A percentile compares a stretch with the other conserved stretches of the same genome.
Evolutionary conservation across 2,888 invertebrate genomes (phyloP).

Genomic region (Plagiodera versicolora): DNA sequence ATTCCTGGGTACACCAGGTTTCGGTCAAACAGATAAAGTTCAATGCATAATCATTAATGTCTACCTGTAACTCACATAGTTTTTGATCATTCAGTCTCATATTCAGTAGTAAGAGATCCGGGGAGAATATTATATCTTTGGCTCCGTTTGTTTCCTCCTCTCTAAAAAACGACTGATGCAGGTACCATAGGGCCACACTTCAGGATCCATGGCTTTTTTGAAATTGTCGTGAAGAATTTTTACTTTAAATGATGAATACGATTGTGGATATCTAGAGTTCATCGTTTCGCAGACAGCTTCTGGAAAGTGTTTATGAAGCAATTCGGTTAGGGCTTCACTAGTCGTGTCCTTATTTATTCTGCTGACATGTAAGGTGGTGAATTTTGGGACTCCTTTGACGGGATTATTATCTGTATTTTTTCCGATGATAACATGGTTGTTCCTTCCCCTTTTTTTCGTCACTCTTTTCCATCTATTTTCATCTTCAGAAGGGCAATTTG

Average conservation of each 20-base stretch:
- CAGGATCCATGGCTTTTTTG: no score
- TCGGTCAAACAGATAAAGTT: constrained; percentile 1
- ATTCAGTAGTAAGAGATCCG: constrained; percentile 2
- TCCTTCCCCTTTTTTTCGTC: not conserved
- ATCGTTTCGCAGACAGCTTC: not conserved
- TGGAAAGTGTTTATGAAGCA: not conserved
- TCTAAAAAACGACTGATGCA: no score
- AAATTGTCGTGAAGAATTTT: constrained; percentile 3
- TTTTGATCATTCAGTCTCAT: not conserved
- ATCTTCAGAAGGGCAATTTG: not conserved
- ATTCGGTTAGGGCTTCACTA: not conserved
- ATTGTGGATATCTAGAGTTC: constrained; percentile 8
- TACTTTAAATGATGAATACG: constrained; percentile 10
- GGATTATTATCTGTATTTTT: constrained; percentile 2
- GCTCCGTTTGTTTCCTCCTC: constrained; percentile 3
- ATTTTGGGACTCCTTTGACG: constrained; percentile 3
- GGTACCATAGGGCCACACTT: no score
- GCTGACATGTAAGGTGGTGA: constrained; percentile 5
- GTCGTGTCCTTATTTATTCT: constrained; percentile 5
- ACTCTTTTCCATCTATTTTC: not conserved
- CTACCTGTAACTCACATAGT: constrained; percentile 6
- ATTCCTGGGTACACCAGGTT: constrained; percentile 8
- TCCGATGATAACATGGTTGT: constrained; percentile 6
- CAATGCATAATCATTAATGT: not conserved
- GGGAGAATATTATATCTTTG: constrained; percentile 7